These are phyloP conservation scores for Rhodinocichla rosea DNA, from an alignment of 2,113 vertebrate genomes.

Conservation along the genomic window DNA sequence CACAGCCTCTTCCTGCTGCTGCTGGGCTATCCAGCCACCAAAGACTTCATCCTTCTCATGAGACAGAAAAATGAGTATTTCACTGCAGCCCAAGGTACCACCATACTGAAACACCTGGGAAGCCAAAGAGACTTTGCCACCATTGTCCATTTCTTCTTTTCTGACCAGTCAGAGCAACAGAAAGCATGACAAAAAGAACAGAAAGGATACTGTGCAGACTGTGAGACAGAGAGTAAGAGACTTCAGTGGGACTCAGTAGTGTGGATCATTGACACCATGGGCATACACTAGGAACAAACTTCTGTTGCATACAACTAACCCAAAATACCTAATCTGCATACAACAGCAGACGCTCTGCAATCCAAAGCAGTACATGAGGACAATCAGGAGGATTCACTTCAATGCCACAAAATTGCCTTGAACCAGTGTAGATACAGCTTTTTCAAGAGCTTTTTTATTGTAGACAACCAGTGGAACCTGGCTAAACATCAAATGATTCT, in stretches of 20 bases:
- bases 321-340: not conserved
- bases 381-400: not conserved
- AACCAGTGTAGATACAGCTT: not conserved
- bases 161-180: not conserved
- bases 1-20: not conserved
- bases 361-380: not conserved
- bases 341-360: not conserved
- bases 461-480: not conserved
- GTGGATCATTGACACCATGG: rapidly evolving
- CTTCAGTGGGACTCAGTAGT: not conserved
- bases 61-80: not conserved
- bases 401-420: rapidly evolving
- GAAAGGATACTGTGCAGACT: not conserved
- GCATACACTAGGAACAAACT: not conserved
- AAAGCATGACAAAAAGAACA: not conserved
- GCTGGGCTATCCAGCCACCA: not conserved
- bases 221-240: not conserved
- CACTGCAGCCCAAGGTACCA: not conserved
- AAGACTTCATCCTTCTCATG: not conserved
- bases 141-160: not conserved
- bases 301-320: not conserved
- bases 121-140: not conserved
- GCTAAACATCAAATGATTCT: not conserved
- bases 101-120: not conserved
- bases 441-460: not conserved